These are phyloP conservation scores for Blastobasis lacticolella DNA, from an alignment of 2,888 invertebrate species.

Conservation along the genomic window DNA sequence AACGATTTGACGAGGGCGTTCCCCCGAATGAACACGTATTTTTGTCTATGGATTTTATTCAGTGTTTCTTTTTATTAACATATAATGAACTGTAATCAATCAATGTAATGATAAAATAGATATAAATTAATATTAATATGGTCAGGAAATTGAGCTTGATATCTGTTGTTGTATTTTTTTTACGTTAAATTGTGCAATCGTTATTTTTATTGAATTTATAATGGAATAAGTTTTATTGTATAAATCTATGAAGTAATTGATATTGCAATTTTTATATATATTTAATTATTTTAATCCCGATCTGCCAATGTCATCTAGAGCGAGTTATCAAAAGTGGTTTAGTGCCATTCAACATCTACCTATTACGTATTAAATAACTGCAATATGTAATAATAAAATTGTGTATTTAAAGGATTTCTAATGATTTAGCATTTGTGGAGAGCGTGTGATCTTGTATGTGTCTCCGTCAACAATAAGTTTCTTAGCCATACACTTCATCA, in stretches of 20 bases:
- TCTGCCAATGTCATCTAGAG: background rate
- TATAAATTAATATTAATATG: constrained; percentile 23
- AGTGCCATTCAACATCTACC: constrained; percentile 29
- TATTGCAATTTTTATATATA: too few species aligned
- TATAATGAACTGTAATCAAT: background rate
- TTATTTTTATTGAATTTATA: constrained; percentile 27
- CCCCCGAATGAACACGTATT: constrained; percentile 29
- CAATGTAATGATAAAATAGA: constrained; percentile 7
- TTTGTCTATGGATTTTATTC: constrained; percentile 29
- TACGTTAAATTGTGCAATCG: constrained; percentile 42
- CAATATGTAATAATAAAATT: background rate
- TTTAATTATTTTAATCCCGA: constrained; percentile 11
- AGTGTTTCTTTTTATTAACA: constrained; percentile 17
- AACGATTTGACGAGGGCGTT: constrained; percentile 20
- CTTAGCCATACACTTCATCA: constrained; percentile 36
- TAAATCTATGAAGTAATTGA: too few species aligned
- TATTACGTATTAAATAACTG: constrained; percentile 16
- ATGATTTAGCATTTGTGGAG: constrained; percentile 33
- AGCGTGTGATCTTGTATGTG: constrained; percentile 10
- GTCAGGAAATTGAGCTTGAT: constrained; percentile 45
- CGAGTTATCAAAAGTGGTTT: constrained; percentile 29
- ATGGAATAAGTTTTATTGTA: constrained; percentile 4
- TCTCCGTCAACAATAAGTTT: constrained; percentile 23
- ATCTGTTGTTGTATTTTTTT: constrained; percentile 42
- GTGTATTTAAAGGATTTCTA: constrained; percentile 14